A percentile compares a stretch with the other conserved stretches of the same genome.
phyloP scores from a whole-genome alignment of 2,888 invertebrate genomes.

The Orthonevra nobilis region DNA sequence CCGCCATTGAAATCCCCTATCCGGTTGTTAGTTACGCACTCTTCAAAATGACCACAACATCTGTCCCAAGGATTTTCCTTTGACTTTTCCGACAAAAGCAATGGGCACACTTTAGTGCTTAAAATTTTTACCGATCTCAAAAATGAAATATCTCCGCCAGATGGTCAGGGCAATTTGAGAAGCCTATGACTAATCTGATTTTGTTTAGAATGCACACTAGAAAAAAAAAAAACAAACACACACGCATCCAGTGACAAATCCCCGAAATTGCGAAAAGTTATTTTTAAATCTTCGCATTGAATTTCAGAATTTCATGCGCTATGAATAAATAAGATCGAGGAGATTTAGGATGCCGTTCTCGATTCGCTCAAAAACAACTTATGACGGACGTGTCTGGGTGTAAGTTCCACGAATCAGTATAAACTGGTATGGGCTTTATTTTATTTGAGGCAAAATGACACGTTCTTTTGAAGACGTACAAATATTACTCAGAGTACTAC shows the following conservation, averaged over 20 bases:
- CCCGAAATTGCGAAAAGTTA: constrained; percentile 50
- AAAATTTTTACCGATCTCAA: background rate
- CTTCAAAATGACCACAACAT: constrained; percentile 58
- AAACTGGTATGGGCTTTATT: constrained; percentile 47
- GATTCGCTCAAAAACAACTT: background rate
- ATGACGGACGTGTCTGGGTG: constrained; percentile 10
- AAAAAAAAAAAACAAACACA: constrained; percentile 1
- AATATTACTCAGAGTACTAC: constrained; percentile 19
- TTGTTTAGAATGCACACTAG: constrained; percentile 51
- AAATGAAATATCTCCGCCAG: constrained; percentile 18
- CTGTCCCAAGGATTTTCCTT: constrained; percentile 31
- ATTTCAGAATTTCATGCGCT: constrained; percentile 12
- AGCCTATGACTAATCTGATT: constrained; percentile 37
- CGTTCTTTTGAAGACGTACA: constrained; percentile 32
- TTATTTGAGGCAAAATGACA: constrained; percentile 16
- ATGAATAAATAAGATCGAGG: constrained; percentile 24
- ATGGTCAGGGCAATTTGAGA: constrained; percentile 60
- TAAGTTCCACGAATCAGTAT: constrained; percentile 33
- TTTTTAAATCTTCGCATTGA: constrained; percentile 56
- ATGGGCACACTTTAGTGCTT: constrained; percentile 36
- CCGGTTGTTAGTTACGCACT: constrained; percentile 10
- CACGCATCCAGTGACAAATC: constrained; percentile 9
- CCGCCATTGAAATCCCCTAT: background rate
- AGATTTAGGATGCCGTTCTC: constrained; percentile 33
- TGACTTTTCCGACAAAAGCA: constrained; percentile 19